These are phyloP conservation scores for Orgyia antiqua DNA, from an alignment of 2,888 invertebrate genomes.

Conservation along the genomic window DNA sequence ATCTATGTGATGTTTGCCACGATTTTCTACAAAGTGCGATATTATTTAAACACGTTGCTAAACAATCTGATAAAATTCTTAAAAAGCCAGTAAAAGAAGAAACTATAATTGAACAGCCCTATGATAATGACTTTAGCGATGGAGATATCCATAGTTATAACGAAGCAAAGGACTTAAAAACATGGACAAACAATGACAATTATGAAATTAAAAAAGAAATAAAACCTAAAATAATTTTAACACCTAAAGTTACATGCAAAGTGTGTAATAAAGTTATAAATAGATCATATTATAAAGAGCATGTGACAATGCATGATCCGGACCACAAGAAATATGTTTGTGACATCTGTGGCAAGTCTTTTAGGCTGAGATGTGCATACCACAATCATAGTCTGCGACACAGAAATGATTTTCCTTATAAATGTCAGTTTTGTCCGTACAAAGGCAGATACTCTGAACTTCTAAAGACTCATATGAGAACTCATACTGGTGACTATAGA, in stretches of 20 bases:
- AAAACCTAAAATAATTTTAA: slow-evolving; percentile 26
- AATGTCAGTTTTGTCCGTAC: slow-evolving; percentile 50
- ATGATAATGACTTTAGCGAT: slow-evolving; percentile 27
- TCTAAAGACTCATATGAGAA: slow-evolving; percentile 46
- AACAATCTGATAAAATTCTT: slow-evolving; percentile 38
- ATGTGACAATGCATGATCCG: slow-evolving; percentile 50
- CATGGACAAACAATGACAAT: slow-evolving; percentile 16
- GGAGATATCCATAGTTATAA: slow-evolving; percentile 7
- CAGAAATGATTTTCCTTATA: slow-evolving; percentile 46
- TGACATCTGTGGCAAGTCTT: slow-evolving; percentile 53
- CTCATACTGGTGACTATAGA: slow-evolving; percentile 46
- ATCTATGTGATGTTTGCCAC: slow-evolving; percentile 46
- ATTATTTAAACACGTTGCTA: slow-evolving; percentile 47
- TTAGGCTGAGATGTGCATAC: slow-evolving; percentile 45
- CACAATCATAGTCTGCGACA: slow-evolving; percentile 47
- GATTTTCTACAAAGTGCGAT: slow-evolving; percentile 45
- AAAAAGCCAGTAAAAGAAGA: slow-evolving; percentile 33
- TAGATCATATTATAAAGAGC: slow-evolving; percentile 46
- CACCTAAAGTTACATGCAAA: slow-evolving; percentile 39
- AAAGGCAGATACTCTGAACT: slow-evolving; percentile 40
- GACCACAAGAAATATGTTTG: slow-evolving; percentile 49
- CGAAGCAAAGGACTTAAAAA: slow-evolving; percentile 21
- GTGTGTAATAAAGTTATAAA: slow-evolving; percentile 43
- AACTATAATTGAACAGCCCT: slow-evolving; percentile 11
- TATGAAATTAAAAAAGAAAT: slow-evolving; percentile 20